These are phyloP conservation scores for Tachysurus vachellii DNA, from an alignment of 2,113 vertebrate genomes.

Conservation along the genomic window DNA sequence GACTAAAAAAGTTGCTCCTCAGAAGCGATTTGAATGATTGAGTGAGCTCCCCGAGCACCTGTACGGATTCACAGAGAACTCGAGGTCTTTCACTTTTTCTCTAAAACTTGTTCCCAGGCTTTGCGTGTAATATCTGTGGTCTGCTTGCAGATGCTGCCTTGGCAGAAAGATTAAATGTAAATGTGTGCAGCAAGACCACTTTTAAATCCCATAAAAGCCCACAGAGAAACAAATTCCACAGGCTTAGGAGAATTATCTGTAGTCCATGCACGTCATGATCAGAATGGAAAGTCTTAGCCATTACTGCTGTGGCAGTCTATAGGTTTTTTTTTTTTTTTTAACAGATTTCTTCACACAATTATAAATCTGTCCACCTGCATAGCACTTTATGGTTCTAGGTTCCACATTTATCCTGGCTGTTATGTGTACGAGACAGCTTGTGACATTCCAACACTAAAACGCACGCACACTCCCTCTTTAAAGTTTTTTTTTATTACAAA, in stretches of 20 bases:
- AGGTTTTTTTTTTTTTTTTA: neutral
- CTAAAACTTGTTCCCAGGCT: neutral
- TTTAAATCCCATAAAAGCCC: conserved; percentile 49
- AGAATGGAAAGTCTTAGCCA: neutral
- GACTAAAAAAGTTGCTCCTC: neutral
- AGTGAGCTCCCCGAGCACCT: conserved; percentile 7
- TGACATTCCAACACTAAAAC: neutral
- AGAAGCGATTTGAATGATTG: conserved; percentile 19
- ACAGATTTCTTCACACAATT: neutral
- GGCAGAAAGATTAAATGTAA: conserved; percentile 8
- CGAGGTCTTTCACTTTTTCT: neutral
- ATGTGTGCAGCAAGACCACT: neutral
- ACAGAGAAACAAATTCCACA: conserved; percentile 35
- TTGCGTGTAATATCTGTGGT: conserved; percentile 15
- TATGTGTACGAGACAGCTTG: neutral
- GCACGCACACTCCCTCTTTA: conserved; percentile 7
- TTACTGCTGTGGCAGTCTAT: neutral
- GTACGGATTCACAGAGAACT: neutral
- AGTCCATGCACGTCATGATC: neutral
- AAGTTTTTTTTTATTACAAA: conserved; percentile 69
- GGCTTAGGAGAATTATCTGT: conserved; percentile 8
- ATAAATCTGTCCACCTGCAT: neutral
- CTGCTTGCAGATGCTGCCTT: conserved; percentile 21
- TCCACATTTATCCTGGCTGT: neutral
- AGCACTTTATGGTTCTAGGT: neutral